Evolutionary conservation across 2,797 vertebrate species (phyloP).

Genomic region (Microhierax caerulescens): DNA sequence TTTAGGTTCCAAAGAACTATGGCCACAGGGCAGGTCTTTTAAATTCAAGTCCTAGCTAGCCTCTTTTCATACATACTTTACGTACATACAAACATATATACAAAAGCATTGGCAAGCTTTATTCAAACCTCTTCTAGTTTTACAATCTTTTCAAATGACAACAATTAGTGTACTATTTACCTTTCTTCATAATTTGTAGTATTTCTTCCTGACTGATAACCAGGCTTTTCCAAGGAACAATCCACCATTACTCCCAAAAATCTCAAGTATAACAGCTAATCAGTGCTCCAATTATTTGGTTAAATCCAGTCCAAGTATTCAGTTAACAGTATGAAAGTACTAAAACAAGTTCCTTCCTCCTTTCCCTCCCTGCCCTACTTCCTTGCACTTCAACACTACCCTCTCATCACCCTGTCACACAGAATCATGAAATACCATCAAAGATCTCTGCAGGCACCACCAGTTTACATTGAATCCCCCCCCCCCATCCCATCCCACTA

Average conservation of each 20-base stretch:
- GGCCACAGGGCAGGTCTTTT: not conserved
- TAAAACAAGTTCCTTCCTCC: not conserved
- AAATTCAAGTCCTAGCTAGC: not conserved
- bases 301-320: not conserved
- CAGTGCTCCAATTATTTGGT: not conserved
- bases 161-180: not conserved
- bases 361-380: not conserved
- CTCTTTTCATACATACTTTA: not conserved
- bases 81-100: not conserved
- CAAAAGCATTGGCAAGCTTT: not conserved
- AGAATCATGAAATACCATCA: not conserved
- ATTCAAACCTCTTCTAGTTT: not conserved
- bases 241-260: not conserved
- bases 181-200: not conserved
- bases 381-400: not conserved
- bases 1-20: not conserved
- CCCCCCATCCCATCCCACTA: not conserved
- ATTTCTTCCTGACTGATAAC: not conserved
- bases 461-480: not conserved
- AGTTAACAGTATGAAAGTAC: not conserved
- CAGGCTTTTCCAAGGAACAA: not conserved
- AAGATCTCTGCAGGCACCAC: not conserved
- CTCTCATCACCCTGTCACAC: not conserved
- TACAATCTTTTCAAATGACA: not conserved
- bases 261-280: not conserved